Percentiles rank a stretch among this genome's conserved stretches.
Conservation (phyloP, 1,140 invertebrate species). For the Papilio glaucus region DNA sequence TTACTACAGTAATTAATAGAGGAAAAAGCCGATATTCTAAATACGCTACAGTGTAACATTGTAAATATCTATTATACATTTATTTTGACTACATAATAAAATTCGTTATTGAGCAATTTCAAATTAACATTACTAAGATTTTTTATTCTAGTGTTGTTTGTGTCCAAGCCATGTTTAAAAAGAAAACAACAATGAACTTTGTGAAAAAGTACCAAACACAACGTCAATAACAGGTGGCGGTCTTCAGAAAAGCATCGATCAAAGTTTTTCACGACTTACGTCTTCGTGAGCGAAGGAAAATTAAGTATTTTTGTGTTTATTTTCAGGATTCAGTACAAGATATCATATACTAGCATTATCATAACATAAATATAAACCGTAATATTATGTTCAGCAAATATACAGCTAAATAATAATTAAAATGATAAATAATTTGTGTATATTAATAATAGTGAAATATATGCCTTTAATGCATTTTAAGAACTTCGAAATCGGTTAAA, state of each 20-base stretch:
- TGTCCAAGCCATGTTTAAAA: neutral
- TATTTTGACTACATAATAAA: too few relatives aligned
- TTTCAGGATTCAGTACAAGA: neutral
- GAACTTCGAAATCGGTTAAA: too few relatives aligned
- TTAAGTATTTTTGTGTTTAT: neutral
- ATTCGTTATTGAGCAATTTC: too few relatives aligned
- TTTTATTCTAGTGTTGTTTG: neutral
- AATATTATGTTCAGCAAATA: too few relatives aligned
- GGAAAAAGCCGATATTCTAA: too few relatives aligned
- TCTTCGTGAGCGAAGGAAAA: constrained; percentile 2
- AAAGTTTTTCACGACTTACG: constrained; percentile 18
- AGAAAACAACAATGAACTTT: neutral
- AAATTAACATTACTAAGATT: too few relatives aligned
- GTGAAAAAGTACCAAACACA: neutral
- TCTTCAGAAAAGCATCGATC: constrained; percentile 24
- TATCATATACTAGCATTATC: neutral
- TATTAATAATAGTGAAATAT: too few relatives aligned
- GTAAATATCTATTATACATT: too few relatives aligned
- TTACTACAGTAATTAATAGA: too few relatives aligned
- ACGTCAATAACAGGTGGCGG: constrained; percentile 19
- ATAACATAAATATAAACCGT: neutral
- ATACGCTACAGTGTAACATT: too few relatives aligned
- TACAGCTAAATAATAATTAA: neutral
- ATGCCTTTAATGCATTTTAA: too few relatives aligned
- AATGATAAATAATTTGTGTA: too few relatives aligned